Evolutionary conservation across 2,797 vertebrate species (phyloP).

Genomic region (Urocyon cinereoargenteus): DNA sequence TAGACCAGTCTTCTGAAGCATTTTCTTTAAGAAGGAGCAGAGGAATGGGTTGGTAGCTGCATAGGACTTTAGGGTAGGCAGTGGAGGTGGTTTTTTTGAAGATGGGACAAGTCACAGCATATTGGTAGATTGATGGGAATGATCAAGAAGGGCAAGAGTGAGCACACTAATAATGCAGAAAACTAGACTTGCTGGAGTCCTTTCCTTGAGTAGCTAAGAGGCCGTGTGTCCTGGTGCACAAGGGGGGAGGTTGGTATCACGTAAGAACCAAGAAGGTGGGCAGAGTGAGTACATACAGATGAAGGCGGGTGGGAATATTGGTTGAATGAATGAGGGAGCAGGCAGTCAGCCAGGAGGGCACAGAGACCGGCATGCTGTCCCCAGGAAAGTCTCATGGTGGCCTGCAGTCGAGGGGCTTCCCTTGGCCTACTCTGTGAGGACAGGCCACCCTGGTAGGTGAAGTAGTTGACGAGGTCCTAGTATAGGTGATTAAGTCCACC

Average conservation of each 20-base stretch:
- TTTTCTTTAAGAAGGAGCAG: neutral
- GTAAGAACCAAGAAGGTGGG: neutral
- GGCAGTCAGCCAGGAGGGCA: neutral
- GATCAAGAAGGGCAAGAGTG: neutral
- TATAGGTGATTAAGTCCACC: neutral
- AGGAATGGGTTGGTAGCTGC: neutral
- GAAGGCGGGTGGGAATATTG: neutral
- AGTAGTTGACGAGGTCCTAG: neutral
- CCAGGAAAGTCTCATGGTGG: neutral
- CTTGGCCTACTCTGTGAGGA: neutral
- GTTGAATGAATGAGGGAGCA: neutral
- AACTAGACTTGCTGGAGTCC: neutral
- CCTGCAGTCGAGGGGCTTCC: neutral
- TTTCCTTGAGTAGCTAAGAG: neutral
- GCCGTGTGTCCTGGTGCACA: neutral
- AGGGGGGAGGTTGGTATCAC: neutral
- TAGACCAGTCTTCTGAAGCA: neutral
- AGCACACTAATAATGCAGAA: neutral
- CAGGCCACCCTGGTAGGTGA: neutral
- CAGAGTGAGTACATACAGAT: neutral
- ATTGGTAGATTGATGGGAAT: neutral
- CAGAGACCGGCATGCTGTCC: neutral
- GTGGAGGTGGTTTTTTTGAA: neutral
- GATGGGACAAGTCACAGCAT: neutral
- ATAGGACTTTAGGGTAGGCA: neutral